Conservation (phyloP, 2,888 invertebrate genomes). For the Quadroppia sp. region DNA sequence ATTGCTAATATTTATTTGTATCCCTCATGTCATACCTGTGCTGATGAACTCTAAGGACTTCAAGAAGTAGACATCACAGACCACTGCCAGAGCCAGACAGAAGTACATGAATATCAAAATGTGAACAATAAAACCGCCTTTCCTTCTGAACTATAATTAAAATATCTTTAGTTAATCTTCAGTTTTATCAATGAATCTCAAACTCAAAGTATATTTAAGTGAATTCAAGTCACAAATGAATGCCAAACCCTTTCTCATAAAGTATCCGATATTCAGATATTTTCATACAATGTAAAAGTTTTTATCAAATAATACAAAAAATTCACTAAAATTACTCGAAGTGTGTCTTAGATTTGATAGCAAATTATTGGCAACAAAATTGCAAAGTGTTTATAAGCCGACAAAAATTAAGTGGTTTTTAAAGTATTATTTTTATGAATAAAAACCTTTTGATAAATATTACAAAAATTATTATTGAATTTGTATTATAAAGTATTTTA, state of each 20-base stretch:
- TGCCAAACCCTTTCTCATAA: too few species aligned
- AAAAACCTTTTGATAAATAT: too few species aligned
- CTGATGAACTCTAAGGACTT: constrained; percentile 84
- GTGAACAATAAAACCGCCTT: constrained; percentile 73
- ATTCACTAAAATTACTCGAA: neutral
- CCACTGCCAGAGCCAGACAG: constrained; percentile 74
- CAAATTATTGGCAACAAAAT: neutral
- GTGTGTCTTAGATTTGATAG: neutral
- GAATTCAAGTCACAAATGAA: too few species aligned
- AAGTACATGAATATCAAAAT: constrained; percentile 73
- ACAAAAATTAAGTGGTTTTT: too few species aligned
- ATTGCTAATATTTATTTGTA: neutral
- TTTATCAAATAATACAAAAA: neutral
- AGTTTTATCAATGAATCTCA: too few species aligned
- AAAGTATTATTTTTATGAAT: too few species aligned
- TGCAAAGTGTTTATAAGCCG: too few species aligned
- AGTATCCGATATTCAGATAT: too few species aligned
- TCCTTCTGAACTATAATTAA: constrained; percentile 14
- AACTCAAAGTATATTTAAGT: too few species aligned
- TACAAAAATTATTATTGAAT: too few species aligned
- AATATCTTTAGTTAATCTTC: neutral
- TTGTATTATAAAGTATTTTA: too few species aligned
- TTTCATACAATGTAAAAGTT: neutral
- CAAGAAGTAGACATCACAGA: constrained; percentile 90
- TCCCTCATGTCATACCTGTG: constrained; percentile 74